Percentiles rank a stretch among this genome's conserved stretches.
These are phyloP conservation scores for Heliconius eleuchia DNA, from an alignment of 1,140 invertebrate species.

Conservation along the genomic window DNA sequence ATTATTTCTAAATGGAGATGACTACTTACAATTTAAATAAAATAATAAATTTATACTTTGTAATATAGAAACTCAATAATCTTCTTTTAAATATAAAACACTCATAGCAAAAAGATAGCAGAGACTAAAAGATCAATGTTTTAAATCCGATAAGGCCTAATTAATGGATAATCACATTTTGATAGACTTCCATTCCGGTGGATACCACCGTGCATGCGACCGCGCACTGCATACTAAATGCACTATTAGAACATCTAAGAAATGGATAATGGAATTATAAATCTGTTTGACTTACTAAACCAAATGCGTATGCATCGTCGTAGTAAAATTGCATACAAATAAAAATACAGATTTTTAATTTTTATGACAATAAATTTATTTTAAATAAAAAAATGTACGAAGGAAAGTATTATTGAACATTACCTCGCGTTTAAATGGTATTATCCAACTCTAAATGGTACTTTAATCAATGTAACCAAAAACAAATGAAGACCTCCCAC, in stretches of 20 bases:
- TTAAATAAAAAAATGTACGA: no score
- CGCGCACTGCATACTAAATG: conserved; percentile 37
- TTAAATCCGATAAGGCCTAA: conserved; percentile 30
- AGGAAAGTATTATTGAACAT: not conserved
- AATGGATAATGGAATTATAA: conserved; percentile 8
- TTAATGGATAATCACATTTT: conserved; percentile 43
- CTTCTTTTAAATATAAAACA: not conserved
- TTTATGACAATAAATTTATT: no score
- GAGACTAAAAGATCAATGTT: conserved; percentile 1
- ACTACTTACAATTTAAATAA: not conserved
- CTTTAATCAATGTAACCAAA: not conserved
- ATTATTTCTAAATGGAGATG: not conserved
- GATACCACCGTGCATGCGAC: conserved; percentile 18
- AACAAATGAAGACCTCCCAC: not conserved
- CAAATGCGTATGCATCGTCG: not conserved
- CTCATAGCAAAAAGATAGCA: not conserved
- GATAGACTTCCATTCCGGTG: conserved; percentile 16
- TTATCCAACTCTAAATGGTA: not conserved
- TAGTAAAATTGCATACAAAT: not conserved
- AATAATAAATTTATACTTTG: not conserved
- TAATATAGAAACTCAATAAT: not conserved
- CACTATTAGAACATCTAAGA: conserved; percentile 29
- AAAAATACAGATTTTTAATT: not conserved
- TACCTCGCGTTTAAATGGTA: not conserved
- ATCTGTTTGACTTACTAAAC: conserved; percentile 4